These are phyloP conservation scores for Apostichopus leukothele DNA, from an alignment of 53 echinoderm and acorn worm species.

Conservation along the genomic window DNA sequence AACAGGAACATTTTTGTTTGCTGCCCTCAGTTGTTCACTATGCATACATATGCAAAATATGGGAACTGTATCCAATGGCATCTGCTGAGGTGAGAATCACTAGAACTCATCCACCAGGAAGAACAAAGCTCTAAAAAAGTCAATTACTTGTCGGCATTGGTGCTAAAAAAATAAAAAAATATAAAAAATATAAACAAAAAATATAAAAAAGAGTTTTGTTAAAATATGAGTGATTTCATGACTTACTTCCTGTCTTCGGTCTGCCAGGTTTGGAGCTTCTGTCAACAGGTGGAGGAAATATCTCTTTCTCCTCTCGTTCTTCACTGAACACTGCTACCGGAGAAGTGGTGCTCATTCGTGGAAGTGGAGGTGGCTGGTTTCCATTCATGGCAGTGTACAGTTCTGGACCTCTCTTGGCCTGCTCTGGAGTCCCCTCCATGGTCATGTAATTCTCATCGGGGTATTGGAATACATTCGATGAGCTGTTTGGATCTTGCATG, in stretches of 20 bases:
- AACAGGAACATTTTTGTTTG: too few relatives aligned
- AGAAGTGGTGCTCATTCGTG: constrained; percentile 50
- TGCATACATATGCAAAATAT: too few relatives aligned
- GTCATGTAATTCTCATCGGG: constrained; percentile 72
- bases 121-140: too few relatives aligned
- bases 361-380: constrained; percentile 40
- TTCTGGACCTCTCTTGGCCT: constrained; percentile 24
- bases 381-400: constrained; percentile 62
- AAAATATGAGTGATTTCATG: neutral
- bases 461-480: constrained; percentile 58
- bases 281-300: constrained; percentile 72
- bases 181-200: neutral
- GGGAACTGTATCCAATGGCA: too few relatives aligned
- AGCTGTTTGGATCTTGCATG: constrained; percentile 59
- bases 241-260: constrained; percentile 49
- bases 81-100: too few relatives aligned
- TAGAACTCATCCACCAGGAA: too few relatives aligned
- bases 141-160: neutral
- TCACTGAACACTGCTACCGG: constrained; percentile 41
- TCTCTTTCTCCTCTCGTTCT: constrained; percentile 46
- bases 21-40: too few relatives aligned
- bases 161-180: neutral
- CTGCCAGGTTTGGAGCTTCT: constrained; percentile 78
- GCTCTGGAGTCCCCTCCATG: constrained; percentile 65
- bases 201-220: neutral